Base-by-base conservation (phyloP, 2,797 vertebrate species). In the Sebastes vulpes region DNA sequence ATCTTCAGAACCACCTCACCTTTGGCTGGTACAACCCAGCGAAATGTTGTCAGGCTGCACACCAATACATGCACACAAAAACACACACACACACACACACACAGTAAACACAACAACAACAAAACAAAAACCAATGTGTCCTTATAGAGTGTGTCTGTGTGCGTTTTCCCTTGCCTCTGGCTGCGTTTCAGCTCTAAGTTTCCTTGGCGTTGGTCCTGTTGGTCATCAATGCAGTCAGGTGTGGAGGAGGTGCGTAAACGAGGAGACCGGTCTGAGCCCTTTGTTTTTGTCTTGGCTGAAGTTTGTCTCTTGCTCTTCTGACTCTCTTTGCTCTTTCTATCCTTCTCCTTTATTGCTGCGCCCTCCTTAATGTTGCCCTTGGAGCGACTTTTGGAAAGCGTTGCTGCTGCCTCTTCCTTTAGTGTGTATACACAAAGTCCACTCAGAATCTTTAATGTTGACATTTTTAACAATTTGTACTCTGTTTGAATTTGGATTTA, bases 1-100 rank as follows among this genome's bases (percentile, higher is more conserved):
- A 98, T 64, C 80, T 88, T 96, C 68, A 99, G 70, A 0, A 81
- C 65, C 67, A 98, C 95, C 79, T 97, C 91, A 0, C 95, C 91
- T 0, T 68, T 87, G 42, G 97, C 91, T 3, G 97, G 97, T 18
- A 97, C 95, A 0, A 96, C 84, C 98, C 98, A 99, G 12, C 97
- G 97, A 89, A 95, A 98, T 28, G 72, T 77, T 9, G 76, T 96
- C 73, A 96, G 84, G 75, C 98, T 99, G 92, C 52, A 71, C 64
- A 79, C 16, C 77, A 32, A 72, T 4, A 79, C 32, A 72, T 2
- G 1, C 42, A 64, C 18, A 66, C 8, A 81, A 63, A 14, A 26
- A 26, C 25, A 26, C 25, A 75, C 6, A 73, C n/a, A 64, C 35
- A 38, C 35, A 35, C 20, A 78, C 23, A 63, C 18, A 75, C 35